Base-by-base conservation (phyloP, 2,888 invertebrate species). In the Lysandra bellargus region DNA sequence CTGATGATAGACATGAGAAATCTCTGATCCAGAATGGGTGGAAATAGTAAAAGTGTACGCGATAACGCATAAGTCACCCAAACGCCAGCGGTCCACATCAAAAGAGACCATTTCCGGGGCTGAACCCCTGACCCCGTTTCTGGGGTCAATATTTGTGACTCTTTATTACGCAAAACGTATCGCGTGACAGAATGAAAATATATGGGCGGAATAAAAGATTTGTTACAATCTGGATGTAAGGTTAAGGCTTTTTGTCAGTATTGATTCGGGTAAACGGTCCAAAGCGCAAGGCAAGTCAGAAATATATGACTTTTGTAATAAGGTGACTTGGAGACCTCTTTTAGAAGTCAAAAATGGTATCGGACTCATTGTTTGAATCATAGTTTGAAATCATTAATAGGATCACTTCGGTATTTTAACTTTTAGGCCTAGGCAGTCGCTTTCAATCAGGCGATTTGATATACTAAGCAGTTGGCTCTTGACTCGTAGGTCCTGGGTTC, bases 101-200 rank as follows among this genome's bases (percentile, higher is more conserved):
- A 81, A 69, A 81, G 81, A 82, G 82, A 82, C 82, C 80, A 82
- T 80, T 81, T 83, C 83, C 82, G 81, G 82, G 80, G 78, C 78
- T 75, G 80, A 80, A 80, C 80, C 81, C 79, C 81, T 82, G 81
- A 80, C 83, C 79, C 81, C 78, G 80, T 83, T 82, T 80, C 80
- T 74, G 80, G 77, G 79, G 78, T 79, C 73, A 79, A 80, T 83
- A 82, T 82, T 82, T 79, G 75, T 78, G 78, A 78, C 61, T 79
- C 49, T 79, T 79, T 78, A 76, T 76, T 76, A 53, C 76, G 76
- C 69, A 78, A 80, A 79, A 78, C 75, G 74, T 78, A 37, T 78
- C 73, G 76, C 69, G 69, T 78, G 78, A 80, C 78, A 57, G 53
- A 69, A 79, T 79, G 74, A 40, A 74, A 74, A 74, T 79, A 79